phyloP scores from a whole-genome alignment of 2,113 vertebrate species.

The Pimephales promelas region DNA sequence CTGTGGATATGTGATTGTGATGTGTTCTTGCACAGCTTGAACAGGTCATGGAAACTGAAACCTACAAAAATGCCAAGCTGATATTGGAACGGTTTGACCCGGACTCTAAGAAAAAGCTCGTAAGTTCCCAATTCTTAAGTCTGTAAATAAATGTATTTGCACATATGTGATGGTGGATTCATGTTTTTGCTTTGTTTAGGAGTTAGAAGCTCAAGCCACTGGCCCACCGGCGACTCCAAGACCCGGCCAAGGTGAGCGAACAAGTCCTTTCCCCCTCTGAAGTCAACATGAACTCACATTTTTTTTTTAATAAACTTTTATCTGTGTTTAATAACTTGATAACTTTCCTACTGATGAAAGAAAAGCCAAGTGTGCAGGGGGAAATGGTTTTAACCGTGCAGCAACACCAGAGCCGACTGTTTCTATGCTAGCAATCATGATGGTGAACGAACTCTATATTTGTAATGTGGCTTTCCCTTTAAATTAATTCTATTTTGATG shows the following conservation, averaged over 20 bases:
- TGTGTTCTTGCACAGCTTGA: conserved; percentile 82
- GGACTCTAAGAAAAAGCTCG: conserved; percentile 87
- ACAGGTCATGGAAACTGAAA: conserved; percentile 99
- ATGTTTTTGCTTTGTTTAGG: conserved; percentile 69
- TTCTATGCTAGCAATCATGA: background rate
- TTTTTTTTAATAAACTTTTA: background rate
- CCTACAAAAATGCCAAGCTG: conserved; percentile 95
- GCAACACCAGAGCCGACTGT: background rate
- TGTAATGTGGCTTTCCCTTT: no score
- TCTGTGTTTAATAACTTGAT: background rate
- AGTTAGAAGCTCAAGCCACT: conserved; percentile 79
- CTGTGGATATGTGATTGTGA: background rate
- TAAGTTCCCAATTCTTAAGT: conserved; percentile 64
- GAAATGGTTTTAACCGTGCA: no score
- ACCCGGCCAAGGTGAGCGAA: conserved; percentile 88
- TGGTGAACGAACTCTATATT: no score
- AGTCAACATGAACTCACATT: background rate
- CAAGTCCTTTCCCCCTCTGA: background rate
- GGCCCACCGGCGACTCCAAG: conserved; percentile 83
- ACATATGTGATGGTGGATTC: background rate
- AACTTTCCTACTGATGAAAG: background rate
- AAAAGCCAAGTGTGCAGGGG: background rate
- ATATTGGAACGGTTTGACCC: conserved; percentile 98
- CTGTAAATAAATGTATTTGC: background rate
- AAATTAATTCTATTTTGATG: no score